Evolutionary conservation across 30 jellyfish, hydroid and myxozoan species (phyloP), one percentile per base, ranked within the genome.

Genomic region (Hydractinia symbiolongicarpus): DNA sequence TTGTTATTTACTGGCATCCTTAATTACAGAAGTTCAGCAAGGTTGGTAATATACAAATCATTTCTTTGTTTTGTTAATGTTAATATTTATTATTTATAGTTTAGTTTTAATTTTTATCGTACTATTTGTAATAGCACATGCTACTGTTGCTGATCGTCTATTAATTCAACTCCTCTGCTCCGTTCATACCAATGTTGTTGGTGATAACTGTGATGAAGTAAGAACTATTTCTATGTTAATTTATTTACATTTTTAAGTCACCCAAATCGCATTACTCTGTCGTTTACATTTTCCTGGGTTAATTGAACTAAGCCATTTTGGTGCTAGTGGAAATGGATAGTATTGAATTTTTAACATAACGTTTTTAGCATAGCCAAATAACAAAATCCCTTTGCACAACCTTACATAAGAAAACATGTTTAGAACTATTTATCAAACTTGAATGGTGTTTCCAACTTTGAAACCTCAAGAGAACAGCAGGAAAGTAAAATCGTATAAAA

Each of bases 81-180:
- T 8, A 50, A 75, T 51, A 8, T 15, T 19, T 17, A 9, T 73
- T 21, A 73, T 73, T 21, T 40, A 73, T 73, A 16, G 15, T 9
- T 30, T 13, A 73, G 16, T 11, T 50, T 11, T 16, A n/a, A 17
- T 15, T 53, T 54, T 53, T 10, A 54, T 76, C 52, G 4, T 16
- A 16, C 53, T 9, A 14, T 74, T 11, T 74, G 7, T 49, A 74
- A 11, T 78, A 89, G 96, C 95, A n/a, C 84, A 85, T 74, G 54
- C 92, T 56, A 89, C 96, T 7, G 85, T 89, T 73, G 94, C 90
- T 15, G 20, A 67, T 55, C 80, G 96, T 13, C 82, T 89, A 4
- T 69, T 89, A 7, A 61, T 89, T 10, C 96, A 89, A 67, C 58
- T 83, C 30, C 64, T 89, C 7, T 58, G 83, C 6, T 61, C 64